These are phyloP conservation scores for Sylvicola cinctus DNA, from an alignment of 2,888 invertebrate genomes.

Conservation along the genomic window DNA sequence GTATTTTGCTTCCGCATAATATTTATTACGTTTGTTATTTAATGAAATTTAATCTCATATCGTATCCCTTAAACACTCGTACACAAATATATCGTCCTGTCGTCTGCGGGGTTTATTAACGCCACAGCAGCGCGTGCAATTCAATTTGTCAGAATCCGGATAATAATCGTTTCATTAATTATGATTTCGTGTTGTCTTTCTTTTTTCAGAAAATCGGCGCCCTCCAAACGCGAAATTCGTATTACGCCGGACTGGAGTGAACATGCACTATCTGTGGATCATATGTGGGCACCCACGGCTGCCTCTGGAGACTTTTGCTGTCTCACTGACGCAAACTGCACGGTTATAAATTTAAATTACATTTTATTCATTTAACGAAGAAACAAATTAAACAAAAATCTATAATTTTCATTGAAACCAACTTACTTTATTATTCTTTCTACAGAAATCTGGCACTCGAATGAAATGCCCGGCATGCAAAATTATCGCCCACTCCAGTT, in stretches of 20 bases:
- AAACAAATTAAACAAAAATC: background rate
- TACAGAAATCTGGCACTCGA: slow-evolving; percentile 79
- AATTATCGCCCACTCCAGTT: slow-evolving; percentile 71
- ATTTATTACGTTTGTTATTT: no score
- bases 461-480: slow-evolving; percentile 90
- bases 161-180: no score
- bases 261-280: slow-evolving; percentile 73
- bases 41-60: no score
- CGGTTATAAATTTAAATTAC: slow-evolving; percentile 29
- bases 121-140: no score
- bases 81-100: no score
- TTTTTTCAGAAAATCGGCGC: slow-evolving; percentile 26
- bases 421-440: background rate
- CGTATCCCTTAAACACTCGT: no score
- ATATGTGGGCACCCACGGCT: slow-evolving; percentile 81
- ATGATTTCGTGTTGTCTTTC: slow-evolving; percentile 4
- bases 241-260: slow-evolving; percentile 79
- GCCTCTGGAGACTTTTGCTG: slow-evolving; percentile 90
- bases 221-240: slow-evolving; percentile 38
- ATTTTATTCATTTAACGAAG: background rate
- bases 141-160: no score
- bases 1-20: no score
- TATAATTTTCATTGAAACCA: background rate
- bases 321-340: slow-evolving; percentile 71
- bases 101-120: no score